A percentile compares a stretch with the other conserved stretches of the same genome.
Conservation (phyloP, 2,113 vertebrate genomes). For the Alethe castanea region DNA sequence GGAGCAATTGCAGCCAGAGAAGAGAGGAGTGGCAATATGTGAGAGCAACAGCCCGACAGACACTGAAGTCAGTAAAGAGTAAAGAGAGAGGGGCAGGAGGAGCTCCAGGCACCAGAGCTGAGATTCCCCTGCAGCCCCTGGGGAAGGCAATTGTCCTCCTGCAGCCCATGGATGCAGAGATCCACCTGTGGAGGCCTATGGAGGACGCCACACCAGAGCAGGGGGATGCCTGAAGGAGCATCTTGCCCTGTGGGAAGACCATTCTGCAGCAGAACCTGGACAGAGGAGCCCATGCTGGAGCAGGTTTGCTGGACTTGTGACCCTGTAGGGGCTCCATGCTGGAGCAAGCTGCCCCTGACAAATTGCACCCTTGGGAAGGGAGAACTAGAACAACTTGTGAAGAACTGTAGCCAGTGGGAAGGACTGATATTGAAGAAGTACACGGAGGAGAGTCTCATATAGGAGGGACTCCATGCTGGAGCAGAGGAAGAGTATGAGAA, state of each 20-base stretch:
- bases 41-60: not conserved
- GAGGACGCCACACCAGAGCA: not conserved
- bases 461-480: not conserved
- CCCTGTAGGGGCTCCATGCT: not conserved
- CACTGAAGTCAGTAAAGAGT: not conserved
- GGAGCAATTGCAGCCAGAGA: not conserved
- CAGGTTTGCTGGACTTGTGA: not conserved
- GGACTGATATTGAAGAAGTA: not conserved
- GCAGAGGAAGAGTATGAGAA: not conserved
- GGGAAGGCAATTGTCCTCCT: not conserved
- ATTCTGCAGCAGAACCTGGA: not conserved
- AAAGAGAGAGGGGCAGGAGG: not conserved
- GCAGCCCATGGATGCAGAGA: not conserved
- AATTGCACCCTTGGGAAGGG: not conserved
- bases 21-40: not conserved
- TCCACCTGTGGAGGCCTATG: not conserved
- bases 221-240: not conserved
- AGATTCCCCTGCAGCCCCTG: not conserved
- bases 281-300: not conserved
- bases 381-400: not conserved
- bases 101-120: not conserved
- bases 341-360: not conserved
- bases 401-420: not conserved
- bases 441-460: not conserved
- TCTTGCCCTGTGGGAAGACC: fast-evolving